A percentile compares a stretch with the other conserved stretches of the same genome.
phyloP scores from a whole-genome alignment of 35 echinoderm and acorn worm species.

The Apostichopus californicus region DNA sequence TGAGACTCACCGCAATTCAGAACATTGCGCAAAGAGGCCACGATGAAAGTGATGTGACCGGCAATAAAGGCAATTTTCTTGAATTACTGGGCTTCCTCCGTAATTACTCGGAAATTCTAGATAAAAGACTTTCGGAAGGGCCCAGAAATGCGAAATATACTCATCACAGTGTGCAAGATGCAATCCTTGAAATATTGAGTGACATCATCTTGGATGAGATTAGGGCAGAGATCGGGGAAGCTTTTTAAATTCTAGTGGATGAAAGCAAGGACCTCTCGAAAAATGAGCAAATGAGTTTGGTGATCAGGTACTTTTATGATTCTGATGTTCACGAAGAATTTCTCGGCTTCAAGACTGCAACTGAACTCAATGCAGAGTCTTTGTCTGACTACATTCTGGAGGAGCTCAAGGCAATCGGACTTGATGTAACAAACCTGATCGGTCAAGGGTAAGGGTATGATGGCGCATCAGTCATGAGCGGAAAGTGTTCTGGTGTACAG shows the following conservation, averaged over 20 bases:
- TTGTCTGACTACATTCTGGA: slow-evolving; percentile 5
- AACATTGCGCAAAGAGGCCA: slow-evolving; percentile 67
- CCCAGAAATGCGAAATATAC: slow-evolving; percentile 62
- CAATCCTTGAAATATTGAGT: slow-evolving; percentile 52
- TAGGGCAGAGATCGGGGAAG: slow-evolving; percentile 54
- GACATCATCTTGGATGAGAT: slow-evolving; percentile 62
- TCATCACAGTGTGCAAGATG: slow-evolving; percentile 62
- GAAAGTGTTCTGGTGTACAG: slow-evolving; percentile 44
- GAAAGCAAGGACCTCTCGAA: slow-evolving; percentile 70
- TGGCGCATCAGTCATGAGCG: slow-evolving; percentile 72
- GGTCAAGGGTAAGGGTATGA: slow-evolving; percentile 56
- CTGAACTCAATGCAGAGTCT: slow-evolving; percentile 25
- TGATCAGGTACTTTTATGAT: slow-evolving; percentile 61
- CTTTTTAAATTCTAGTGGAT: slow-evolving; percentile 58
- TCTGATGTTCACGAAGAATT: slow-evolving; percentile 51
- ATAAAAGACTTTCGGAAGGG: slow-evolving; percentile 47
- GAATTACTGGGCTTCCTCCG: slow-evolving; percentile 45
- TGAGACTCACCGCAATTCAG: slow-evolving; percentile 50
- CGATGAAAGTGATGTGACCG: slow-evolving; percentile 29
- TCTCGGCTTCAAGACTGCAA: slow-evolving; percentile 40
- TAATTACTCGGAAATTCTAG: slow-evolving; percentile 48
- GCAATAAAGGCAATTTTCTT: slow-evolving; percentile 57
- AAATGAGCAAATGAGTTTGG: slow-evolving; percentile 64
- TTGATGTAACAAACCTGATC: slow-evolving; percentile 23
- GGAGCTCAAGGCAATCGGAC: slow-evolving; percentile 6